phyloP scores from a whole-genome alignment of 2,113 vertebrate genomes.

The Syngnathus floridae region DNA sequence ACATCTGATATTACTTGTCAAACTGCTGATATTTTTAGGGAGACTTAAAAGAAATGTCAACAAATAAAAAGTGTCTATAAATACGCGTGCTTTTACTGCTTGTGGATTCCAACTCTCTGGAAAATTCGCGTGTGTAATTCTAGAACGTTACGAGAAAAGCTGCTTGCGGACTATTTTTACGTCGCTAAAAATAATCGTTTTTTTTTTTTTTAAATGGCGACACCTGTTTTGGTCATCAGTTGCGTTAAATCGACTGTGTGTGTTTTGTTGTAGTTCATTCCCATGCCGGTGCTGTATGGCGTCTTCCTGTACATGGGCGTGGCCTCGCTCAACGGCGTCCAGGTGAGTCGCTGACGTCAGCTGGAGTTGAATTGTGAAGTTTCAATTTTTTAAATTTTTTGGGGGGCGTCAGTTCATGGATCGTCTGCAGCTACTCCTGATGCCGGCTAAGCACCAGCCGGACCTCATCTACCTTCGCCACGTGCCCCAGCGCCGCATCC shows the following conservation, averaged over 20 bases:
- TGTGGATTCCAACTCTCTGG: neutral
- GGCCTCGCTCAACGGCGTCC: constrained; percentile 72
- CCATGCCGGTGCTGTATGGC: constrained; percentile 75
- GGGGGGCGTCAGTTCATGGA: constrained; percentile 86
- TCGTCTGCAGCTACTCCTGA: constrained; percentile 89
- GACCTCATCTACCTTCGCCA: constrained; percentile 97
- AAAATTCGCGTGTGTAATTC: neutral
- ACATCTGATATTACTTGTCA: too few relatives aligned
- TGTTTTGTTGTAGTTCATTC: constrained; percentile 61
- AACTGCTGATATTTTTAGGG: neutral
- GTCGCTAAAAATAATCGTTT: neutral
- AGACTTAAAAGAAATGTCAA: neutral
- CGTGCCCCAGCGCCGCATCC: constrained; percentile 88
- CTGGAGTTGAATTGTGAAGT: neutral
- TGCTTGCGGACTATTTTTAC: constrained; percentile 32
- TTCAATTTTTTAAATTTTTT: neutral
- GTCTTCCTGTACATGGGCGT: constrained; percentile 78
- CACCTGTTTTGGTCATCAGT: neutral
- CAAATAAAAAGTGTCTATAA: neutral
- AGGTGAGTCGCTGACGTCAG: constrained; percentile 51
- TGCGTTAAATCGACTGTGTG: neutral
- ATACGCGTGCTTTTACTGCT: neutral
- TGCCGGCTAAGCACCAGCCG: constrained; percentile 97
- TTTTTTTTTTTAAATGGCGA: neutral
- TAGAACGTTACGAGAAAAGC: constrained; percentile 32